phyloP scores from a whole-genome alignment of 2,113 vertebrate species.

The Rhombomys opimus region DNA sequence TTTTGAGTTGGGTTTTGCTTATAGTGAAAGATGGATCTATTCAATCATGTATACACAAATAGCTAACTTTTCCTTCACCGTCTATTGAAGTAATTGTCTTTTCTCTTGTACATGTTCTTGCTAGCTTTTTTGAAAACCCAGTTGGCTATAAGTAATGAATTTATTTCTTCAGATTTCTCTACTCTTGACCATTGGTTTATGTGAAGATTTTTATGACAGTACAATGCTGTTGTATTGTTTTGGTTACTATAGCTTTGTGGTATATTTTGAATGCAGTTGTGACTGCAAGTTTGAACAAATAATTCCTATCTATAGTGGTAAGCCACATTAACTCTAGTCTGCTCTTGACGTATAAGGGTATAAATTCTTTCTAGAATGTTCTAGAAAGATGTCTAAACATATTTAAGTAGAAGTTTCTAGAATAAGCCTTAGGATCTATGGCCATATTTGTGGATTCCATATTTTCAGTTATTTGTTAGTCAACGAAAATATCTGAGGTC shows the following conservation, averaged over 20 bases:
- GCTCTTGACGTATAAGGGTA: not conserved
- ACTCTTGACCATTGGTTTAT: not conserved
- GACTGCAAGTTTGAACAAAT: not conserved
- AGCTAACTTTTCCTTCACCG: not conserved
- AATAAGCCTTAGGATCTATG: not conserved
- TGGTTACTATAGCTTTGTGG: not conserved
- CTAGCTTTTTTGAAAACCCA: not conserved
- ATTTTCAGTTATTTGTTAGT: not conserved
- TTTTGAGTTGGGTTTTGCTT: not conserved
- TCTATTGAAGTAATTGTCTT: not conserved
- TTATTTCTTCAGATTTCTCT: not conserved
- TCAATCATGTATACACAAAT: not conserved
- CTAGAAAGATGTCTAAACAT: not conserved
- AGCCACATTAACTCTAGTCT: not conserved
- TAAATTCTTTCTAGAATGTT: conserved; percentile 4
- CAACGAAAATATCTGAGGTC: not conserved
- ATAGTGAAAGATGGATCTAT: not conserved
- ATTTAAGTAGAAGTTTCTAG: not conserved
- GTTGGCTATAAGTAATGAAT: not conserved
- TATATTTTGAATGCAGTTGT: not conserved
- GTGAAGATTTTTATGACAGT: not conserved
- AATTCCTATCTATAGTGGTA: conserved; percentile 1
- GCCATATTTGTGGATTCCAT: not conserved
- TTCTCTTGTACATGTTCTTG: not conserved
- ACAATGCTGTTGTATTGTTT: not conserved